Conservation (phyloP, 2,888 invertebrate genomes). For the Nymphalis c-album region DNA sequence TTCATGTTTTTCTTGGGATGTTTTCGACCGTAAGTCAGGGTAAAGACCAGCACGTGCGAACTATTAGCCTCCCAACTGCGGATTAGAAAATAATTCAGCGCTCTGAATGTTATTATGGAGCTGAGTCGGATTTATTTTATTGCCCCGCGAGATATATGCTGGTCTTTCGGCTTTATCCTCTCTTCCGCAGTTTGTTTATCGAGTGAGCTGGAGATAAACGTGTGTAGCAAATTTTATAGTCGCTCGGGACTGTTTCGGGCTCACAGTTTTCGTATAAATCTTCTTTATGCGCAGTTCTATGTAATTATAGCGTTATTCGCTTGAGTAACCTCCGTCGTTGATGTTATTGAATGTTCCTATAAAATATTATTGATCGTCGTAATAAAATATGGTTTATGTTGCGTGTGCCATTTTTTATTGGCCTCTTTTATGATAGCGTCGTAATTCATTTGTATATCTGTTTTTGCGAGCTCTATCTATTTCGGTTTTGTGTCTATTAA, state of each 20-base stretch:
- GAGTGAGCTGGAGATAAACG: conserved; percentile 62
- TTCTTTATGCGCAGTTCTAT: conserved; percentile 65
- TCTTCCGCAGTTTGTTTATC: conserved; percentile 73
- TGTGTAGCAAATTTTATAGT: conserved; percentile 69
- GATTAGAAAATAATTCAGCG: conserved; percentile 81
- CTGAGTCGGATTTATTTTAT: conserved; percentile 78
- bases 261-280: conserved; percentile 67
- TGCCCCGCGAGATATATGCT: conserved; percentile 70
- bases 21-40: conserved; percentile 73
- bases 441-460: conserved; percentile 51
- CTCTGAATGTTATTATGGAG: conserved; percentile 79
- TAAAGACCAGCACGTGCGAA: conserved; percentile 77
- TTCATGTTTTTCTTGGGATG: conserved; percentile 79
- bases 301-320: conserved; percentile 78
- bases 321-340: conserved; percentile 65
- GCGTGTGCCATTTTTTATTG: conserved; percentile 57
- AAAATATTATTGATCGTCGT: conserved; percentile 75
- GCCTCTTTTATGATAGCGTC: conserved; percentile 56
- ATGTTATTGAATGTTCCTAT: conserved; percentile 77
- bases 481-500: conserved; percentile 17
- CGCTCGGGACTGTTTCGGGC: conserved; percentile 50
- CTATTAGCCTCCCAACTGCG: conserved; percentile 77
- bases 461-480: conserved; percentile 34
- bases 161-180: conserved; percentile 74
- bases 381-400: conserved; percentile 74